phyloP scores from a whole-genome alignment of 2,888 invertebrate species.

The Cephus runcator region DNA sequence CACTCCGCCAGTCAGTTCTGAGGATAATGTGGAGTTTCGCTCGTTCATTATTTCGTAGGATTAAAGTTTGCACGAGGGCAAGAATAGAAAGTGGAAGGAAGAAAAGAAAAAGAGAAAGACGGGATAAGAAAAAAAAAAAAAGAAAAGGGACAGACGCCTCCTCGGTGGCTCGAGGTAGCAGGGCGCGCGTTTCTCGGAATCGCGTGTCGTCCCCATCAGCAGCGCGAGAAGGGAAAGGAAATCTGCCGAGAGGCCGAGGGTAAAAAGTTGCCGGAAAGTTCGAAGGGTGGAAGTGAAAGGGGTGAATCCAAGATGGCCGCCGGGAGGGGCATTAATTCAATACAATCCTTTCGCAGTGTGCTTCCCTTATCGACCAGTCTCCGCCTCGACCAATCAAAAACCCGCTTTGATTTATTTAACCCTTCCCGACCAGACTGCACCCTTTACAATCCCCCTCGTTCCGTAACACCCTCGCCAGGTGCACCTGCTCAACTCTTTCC shows the following conservation, averaged over 20 bases:
- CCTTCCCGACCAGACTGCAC: slow-evolving; percentile 37
- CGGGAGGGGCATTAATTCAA: slow-evolving; percentile 21
- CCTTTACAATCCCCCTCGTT: slow-evolving; percentile 12
- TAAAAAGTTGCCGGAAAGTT: not conserved
- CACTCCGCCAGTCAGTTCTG: no score
- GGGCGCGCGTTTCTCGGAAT: not conserved
- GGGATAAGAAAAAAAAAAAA: not conserved
- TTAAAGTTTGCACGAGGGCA: not conserved
- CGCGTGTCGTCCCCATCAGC: not conserved
- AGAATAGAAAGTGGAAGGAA: not conserved
- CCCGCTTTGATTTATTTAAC: slow-evolving; percentile 52
- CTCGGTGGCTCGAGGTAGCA: not conserved
- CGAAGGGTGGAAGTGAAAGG: not conserved
- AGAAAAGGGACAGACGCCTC: not conserved
- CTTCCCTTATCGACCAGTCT: no score
- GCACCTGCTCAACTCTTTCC: slow-evolving; percentile 47
- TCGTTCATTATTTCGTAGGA: no score
- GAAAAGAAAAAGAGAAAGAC: not conserved
- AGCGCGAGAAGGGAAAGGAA: not conserved
- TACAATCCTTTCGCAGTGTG: slow-evolving; percentile 25
- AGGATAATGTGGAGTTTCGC: no score
- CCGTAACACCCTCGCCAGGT: slow-evolving; percentile 10
- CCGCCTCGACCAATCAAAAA: slow-evolving; percentile 47
- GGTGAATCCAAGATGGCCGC: slow-evolving; percentile 34
- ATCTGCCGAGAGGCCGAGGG: not conserved